Conservation (phyloP, 2,797 vertebrate genomes). For the Hippoglossus hippoglossus region DNA sequence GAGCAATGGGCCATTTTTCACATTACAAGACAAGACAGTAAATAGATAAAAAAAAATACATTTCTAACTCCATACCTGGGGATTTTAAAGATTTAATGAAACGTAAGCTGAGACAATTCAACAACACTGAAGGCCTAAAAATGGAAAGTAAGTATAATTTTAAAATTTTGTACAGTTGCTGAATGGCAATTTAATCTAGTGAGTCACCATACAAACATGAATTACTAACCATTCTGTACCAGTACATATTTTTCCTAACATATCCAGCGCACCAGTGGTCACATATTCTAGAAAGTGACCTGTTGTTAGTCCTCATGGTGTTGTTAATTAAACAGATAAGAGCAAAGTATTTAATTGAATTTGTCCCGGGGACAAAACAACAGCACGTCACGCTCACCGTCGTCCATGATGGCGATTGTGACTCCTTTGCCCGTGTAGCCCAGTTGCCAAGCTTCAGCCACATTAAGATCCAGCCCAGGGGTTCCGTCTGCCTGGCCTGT, state of each 20-base stretch:
- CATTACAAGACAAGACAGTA: background rate
- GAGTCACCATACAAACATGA: background rate
- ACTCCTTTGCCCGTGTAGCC: constrained; percentile 98
- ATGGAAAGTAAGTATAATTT: too few relatives aligned
- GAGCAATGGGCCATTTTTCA: too few relatives aligned
- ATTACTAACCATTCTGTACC: background rate
- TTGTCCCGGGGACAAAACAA: background rate
- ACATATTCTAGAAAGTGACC: background rate
- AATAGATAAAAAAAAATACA: too few relatives aligned
- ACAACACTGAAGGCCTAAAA: too few relatives aligned
- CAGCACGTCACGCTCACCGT: constrained; percentile 86
- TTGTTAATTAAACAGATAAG: constrained; percentile 13
- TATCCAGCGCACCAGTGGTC: too few relatives aligned
- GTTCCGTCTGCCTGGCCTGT: constrained; percentile 99
- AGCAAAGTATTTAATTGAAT: constrained; percentile 12
- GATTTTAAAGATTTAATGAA: too few relatives aligned
- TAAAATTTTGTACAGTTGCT: too few relatives aligned
- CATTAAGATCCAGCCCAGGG: constrained; percentile 97
- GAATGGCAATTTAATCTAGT: too few relatives aligned
- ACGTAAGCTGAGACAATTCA: too few relatives aligned
- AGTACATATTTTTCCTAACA: background rate
- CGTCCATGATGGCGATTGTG: constrained; percentile 99
- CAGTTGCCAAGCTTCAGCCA: constrained; percentile 98
- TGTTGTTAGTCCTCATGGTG: background rate
- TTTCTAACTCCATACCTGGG: background rate